Evolutionary conservation across 2,113 vertebrate genomes (phyloP).

Genomic region (Thermophis baileyi): DNA sequence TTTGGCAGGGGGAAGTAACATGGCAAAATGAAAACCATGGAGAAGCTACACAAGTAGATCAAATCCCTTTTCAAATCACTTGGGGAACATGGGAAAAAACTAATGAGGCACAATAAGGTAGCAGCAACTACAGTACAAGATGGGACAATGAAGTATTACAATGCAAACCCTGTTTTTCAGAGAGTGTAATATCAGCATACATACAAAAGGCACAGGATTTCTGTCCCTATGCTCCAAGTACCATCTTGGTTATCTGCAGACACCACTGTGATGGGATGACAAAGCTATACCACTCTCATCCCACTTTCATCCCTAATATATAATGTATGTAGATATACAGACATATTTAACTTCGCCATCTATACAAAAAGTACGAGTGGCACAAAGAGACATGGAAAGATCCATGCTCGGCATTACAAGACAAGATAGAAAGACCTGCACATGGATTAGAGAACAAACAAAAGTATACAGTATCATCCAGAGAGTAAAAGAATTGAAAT

Average conservation of each 20-base stretch:
- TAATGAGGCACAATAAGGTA: background rate
- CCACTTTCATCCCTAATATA: background rate
- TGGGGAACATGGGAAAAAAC: background rate
- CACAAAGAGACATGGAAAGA: too few species aligned
- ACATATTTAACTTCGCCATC: background rate
- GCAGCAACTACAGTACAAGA: background rate
- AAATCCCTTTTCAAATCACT: background rate
- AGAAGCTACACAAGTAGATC: background rate
- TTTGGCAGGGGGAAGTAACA: background rate
- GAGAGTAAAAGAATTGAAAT: too few species aligned
- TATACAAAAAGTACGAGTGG: too few species aligned
- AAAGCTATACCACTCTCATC: background rate
- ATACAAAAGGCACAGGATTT: background rate
- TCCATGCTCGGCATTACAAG: too few species aligned
- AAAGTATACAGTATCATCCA: too few species aligned
- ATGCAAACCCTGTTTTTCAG: background rate
- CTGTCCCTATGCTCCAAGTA: background rate
- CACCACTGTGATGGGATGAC: background rate
- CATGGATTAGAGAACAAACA: too few species aligned
- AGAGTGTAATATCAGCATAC: background rate
- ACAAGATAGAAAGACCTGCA: too few species aligned
- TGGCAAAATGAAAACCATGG: background rate
- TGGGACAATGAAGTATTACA: background rate
- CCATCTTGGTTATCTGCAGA: background rate
- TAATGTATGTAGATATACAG: background rate